phyloP scores from a whole-genome alignment of 1,140 invertebrate species.

The Drosophila guanche region DNA sequence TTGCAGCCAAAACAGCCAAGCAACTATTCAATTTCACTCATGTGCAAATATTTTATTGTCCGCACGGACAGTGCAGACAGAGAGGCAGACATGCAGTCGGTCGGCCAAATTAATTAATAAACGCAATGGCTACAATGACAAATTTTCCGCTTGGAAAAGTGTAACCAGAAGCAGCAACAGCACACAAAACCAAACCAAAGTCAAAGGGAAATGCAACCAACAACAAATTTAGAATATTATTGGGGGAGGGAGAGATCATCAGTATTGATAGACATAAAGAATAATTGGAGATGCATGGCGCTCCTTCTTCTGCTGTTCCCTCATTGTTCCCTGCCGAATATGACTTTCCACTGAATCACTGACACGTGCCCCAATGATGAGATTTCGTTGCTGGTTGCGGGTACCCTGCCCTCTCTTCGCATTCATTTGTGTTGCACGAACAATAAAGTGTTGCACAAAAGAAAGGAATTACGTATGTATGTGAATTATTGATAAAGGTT shows the following conservation, averaged over 20 bases:
- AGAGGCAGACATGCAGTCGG: constrained; percentile 31
- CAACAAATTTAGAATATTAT: constrained; percentile 42
- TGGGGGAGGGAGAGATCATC: constrained; percentile 6
- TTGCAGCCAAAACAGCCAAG: constrained; percentile 58
- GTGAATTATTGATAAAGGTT: constrained; percentile 1
- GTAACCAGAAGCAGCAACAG: constrained; percentile 43
- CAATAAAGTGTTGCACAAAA: no score
- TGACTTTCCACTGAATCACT: constrained; percentile 12
- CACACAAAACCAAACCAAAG: constrained; percentile 41
- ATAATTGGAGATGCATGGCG: constrained; percentile 29
- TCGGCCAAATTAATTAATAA: constrained; percentile 79
- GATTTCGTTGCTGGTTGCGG: neutral
- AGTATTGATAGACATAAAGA: constrained; percentile 37
- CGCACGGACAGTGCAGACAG: constrained; percentile 32
- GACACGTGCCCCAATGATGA: neutral
- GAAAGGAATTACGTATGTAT: neutral
- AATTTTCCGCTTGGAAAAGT: constrained; percentile 77
- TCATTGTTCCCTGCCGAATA: constrained; percentile 33
- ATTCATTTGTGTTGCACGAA: neutral
- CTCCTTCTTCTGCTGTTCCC: neutral
- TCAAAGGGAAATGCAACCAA: constrained; percentile 30
- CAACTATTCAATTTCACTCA: constrained; percentile 78
- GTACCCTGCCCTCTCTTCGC: neutral
- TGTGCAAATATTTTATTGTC: constrained; percentile 80
- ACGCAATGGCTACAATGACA: constrained; percentile 76